Base-by-base conservation (phyloP, 2,888 invertebrate genomes). In the Opisthograptis luteolata region DNA sequence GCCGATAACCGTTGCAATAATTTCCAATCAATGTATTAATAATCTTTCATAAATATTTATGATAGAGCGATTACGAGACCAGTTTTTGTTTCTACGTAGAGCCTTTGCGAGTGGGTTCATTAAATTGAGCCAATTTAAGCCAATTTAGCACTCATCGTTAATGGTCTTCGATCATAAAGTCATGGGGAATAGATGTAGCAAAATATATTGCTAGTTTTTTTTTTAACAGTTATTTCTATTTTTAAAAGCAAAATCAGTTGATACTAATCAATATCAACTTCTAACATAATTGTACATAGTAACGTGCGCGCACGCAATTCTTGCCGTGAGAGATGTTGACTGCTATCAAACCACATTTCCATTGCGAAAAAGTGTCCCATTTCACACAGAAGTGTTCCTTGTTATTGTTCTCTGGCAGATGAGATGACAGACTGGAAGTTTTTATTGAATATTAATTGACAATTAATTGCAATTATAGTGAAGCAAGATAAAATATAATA, bases 341-440 rank as follows among this genome's bases (percentile, higher is more conserved):
- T 37, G 19, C 6, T 14, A 37, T 36, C 34, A 19, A n/a, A n/a
- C n/a, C n/a, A 32, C 14, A 15, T n/a, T 34, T 30, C 7, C 27
- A 27, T 58, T 64, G 63, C 70, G 35, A 86, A 86, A 81, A 83
- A 81, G 58, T 76, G 85, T 55, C 68, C 85, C 58, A 80, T 70
- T 87, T 88, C 87, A 63, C 87, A 86, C 61, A 62, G 53, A 45
- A 61, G 65, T 79, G 85, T 87, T 87, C 86, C 87, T 79, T 64
- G 66, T 76, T 74, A 87, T 86, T 87, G 83, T 87, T 44, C 20
- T 7, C 10, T 36, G 15, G 35, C 22, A 39, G 49, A 50, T 40
- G 34, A 34, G 17, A 48, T 36, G 30, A 39, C 27, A 22, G 48
- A 37, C 7, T n/a, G 9, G n/a, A n/a, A 12, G 43, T 43, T 50